Percentiles rank a stretch among this genome's conserved stretches.
phyloP scores from a whole-genome alignment of 2,888 invertebrate genomes.

The Drosophila quinaria region DNA sequence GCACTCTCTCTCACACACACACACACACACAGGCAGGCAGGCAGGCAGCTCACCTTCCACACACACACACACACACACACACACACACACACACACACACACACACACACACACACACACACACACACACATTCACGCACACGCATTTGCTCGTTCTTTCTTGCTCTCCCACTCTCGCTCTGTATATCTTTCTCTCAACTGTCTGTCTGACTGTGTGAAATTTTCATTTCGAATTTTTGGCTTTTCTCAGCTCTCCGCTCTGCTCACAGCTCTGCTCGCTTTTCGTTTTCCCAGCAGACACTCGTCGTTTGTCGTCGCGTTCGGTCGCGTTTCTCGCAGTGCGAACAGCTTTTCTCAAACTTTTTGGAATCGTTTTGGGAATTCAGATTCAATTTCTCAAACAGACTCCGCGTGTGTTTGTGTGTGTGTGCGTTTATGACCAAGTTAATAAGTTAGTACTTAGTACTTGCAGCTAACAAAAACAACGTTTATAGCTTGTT shows the following conservation, averaged over 20 bases:
- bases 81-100: no score
- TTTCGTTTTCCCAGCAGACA: conserved; percentile 69
- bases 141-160: conserved; percentile 39
- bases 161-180: conserved; percentile 17
- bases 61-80: no score
- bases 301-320: conserved; percentile 69
- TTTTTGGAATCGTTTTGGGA: conserved; percentile 12
- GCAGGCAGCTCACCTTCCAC: conserved; percentile 72
- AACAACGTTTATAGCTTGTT: conserved; percentile 38
- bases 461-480: conserved; percentile 20
- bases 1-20: conserved; percentile 33
- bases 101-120: no score
- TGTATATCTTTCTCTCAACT: conserved; percentile 30
- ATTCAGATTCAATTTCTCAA: conserved; percentile 27
- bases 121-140: conserved; percentile 33
- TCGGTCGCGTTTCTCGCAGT: conserved; percentile 63
- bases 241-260: conserved; percentile 52
- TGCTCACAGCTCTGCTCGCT: not conserved
- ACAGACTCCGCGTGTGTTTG: conserved; percentile 45
- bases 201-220: conserved; percentile 31
- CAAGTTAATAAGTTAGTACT: conserved; percentile 53
- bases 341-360: not conserved
- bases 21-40: conserved; percentile 35
- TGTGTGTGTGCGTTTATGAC: conserved; percentile 35
- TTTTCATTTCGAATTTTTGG: conserved; percentile 67